Evolutionary conservation across 2,797 vertebrate genomes (phyloP).

Genomic region (Pangasius krempfi): DNA sequence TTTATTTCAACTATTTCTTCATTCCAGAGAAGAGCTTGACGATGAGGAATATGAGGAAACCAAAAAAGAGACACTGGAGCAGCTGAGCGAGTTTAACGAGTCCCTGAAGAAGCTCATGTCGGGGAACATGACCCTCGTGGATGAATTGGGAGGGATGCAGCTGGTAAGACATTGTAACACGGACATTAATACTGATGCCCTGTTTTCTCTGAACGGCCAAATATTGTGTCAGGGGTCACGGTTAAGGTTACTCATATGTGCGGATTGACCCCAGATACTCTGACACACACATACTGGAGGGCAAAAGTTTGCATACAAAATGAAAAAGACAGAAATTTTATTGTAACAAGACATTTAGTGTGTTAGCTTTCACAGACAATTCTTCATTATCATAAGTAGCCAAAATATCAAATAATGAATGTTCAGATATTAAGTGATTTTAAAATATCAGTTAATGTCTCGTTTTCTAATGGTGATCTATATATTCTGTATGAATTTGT

Average conservation of each 20-base stretch:
- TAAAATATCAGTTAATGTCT: background rate
- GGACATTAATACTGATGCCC: background rate
- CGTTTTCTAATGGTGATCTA: background rate
- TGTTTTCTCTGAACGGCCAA: background rate
- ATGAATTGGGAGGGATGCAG: conserved; percentile 96
- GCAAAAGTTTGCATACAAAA: background rate
- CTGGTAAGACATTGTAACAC: conserved; percentile 77
- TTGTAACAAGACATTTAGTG: no score
- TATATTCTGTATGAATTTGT: background rate
- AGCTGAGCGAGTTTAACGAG: conserved; percentile 93
- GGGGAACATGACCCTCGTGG: conserved; percentile 96
- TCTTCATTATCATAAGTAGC: background rate
- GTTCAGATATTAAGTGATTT: background rate
- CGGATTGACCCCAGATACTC: background rate
- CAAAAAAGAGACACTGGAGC: conserved; percentile 95
- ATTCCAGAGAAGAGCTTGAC: conserved; percentile 88
- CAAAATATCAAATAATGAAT: background rate
- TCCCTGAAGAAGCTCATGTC: conserved; percentile 96
- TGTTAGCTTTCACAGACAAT: background rate
- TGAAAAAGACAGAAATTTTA: background rate
- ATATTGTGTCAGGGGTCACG: background rate
- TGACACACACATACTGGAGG: background rate
- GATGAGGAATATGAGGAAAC: conserved; percentile 96
- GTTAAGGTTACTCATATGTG: background rate
- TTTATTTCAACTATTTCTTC: background rate